Percentiles rank a stretch among this genome's conserved stretches.
Conservation (phyloP, 2,113 vertebrate genomes). For the Zootoca vivipara region DNA sequence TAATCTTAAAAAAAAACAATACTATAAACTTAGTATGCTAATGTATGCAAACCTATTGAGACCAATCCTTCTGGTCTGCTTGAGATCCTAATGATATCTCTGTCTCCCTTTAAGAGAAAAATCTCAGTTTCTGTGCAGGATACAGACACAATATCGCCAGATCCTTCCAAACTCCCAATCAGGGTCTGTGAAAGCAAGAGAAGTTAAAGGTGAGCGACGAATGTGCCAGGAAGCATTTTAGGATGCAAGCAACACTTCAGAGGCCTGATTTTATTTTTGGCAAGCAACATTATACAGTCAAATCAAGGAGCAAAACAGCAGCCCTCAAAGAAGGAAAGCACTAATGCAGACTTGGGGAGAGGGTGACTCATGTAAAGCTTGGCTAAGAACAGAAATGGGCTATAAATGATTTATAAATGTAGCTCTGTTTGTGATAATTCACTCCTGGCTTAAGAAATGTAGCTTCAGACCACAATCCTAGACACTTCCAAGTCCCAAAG, state of each 20-base stretch:
- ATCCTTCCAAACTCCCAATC: constrained; percentile 90
- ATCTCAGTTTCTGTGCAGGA: constrained; percentile 95
- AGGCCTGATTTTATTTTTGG: background rate
- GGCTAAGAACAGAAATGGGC: background rate
- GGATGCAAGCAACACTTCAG: background rate
- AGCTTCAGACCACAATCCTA: no score
- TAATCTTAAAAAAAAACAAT: background rate
- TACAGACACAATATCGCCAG: constrained; percentile 93
- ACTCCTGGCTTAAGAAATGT: background rate
- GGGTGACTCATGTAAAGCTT: background rate
- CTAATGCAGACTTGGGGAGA: background rate
- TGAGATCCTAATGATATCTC: constrained; percentile 93
- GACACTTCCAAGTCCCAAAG: background rate
- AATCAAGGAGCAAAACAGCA: background rate
- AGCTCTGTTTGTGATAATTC: background rate
- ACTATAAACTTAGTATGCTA: background rate
- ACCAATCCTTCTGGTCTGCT: constrained; percentile 86
- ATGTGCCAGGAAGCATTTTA: background rate
- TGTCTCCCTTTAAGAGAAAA: constrained; percentile 93
- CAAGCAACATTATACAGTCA: background rate
- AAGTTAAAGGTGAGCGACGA: constrained; percentile 1
- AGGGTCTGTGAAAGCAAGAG: constrained; percentile 78
- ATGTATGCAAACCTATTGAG: constrained; percentile 79
- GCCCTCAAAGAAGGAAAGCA: background rate
- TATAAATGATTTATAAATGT: constrained; percentile 9